phyloP scores from a whole-genome alignment of 2,797 vertebrate species.

The Gymnopithys bicolor region DNA sequence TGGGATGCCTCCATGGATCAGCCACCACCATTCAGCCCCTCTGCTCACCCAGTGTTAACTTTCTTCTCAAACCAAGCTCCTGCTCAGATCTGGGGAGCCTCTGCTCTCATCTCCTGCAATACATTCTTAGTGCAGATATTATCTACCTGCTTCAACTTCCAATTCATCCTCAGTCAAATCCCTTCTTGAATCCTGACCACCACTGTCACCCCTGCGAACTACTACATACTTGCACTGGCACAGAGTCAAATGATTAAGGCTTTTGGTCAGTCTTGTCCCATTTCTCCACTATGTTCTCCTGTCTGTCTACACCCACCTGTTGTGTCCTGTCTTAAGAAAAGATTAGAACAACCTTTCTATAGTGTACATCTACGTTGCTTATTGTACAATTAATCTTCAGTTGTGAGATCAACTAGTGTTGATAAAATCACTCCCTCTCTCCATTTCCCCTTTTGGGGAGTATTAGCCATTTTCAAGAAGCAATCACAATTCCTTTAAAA shows the following conservation, averaged over 20 bases:
- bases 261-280: not conserved
- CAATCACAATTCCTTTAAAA: not conserved
- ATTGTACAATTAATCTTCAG: not conserved
- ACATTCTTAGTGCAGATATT: not conserved
- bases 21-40: not conserved
- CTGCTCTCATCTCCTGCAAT: not conserved
- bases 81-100: not conserved
- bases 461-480: not conserved
- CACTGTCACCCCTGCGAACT: accelerated
- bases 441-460: not conserved
- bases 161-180: not conserved
- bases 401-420: not conserved
- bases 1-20: not conserved
- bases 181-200: not conserved
- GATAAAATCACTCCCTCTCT: not conserved
- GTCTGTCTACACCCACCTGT: not conserved
- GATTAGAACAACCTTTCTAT: not conserved
- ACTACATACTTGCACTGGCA: accelerated
- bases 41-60: not conserved
- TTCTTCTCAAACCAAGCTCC: not conserved
- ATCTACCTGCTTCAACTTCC: not conserved
- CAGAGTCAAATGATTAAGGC: accelerated
- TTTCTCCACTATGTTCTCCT: not conserved
- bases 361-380: not conserved
- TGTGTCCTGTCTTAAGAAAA: not conserved